Conservation (phyloP, 2,888 invertebrate species). For the Meghimatium bilineatum region DNA sequence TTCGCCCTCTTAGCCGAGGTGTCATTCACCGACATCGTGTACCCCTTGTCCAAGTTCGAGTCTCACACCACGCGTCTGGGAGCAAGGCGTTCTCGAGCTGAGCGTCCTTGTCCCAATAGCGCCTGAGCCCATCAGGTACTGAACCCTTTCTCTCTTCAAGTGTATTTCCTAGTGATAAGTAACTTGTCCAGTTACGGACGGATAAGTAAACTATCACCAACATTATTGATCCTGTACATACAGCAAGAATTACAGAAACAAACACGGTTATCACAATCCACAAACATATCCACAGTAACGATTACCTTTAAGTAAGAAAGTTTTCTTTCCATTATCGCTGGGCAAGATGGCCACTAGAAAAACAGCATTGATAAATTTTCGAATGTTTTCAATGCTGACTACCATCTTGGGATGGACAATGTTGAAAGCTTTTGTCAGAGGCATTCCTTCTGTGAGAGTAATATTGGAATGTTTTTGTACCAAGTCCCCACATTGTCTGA, state of each 20-base stretch:
- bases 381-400: conserved; percentile 65
- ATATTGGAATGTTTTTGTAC: conserved; percentile 55
- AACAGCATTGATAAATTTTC: conserved; percentile 70
- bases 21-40: no score
- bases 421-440: conserved; percentile 59
- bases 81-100: no score
- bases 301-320: conserved; percentile 39
- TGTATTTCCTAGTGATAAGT: no score
- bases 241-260: background rate
- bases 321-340: conserved; percentile 14
- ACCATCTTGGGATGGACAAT: conserved; percentile 69
- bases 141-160: no score
- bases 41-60: no score
- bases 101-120: no score
- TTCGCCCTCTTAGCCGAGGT: no score
- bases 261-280: background rate
- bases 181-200: no score
- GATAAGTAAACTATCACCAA: no score
- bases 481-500: conserved; percentile 39
- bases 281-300: background rate
- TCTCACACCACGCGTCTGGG: no score
- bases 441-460: conserved; percentile 47
- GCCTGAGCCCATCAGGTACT: no score
- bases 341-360: conserved; percentile 61
- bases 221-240: no score